Evolutionary conservation across 2,888 invertebrate genomes (phyloP).

Genomic region (Apamea sordens): DNA sequence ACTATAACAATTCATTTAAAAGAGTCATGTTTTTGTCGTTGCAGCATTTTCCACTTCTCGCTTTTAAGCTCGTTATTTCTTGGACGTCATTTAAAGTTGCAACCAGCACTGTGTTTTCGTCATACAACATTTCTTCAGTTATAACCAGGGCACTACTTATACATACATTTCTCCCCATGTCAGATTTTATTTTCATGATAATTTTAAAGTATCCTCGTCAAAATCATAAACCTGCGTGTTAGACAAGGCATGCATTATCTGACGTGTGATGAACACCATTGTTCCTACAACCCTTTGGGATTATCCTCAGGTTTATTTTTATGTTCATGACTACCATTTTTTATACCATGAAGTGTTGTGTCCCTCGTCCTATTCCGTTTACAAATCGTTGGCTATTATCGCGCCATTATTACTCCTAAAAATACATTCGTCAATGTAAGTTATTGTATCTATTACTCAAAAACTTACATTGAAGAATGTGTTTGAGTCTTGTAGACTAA

Average conservation of each 20-base stretch:
- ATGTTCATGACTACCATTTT: constrained; percentile 7
- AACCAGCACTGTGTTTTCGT: neutral
- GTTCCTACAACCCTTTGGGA: constrained; percentile 32
- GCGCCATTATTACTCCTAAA: no score
- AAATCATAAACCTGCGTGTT: constrained; percentile 25
- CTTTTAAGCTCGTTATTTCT: neutral
- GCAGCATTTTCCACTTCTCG: neutral
- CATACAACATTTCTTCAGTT: no score
- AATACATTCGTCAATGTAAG: neutral
- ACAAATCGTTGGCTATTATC: neutral
- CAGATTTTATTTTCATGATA: neutral
- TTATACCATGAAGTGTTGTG: constrained; percentile 12
- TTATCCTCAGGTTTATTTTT: constrained; percentile 21
- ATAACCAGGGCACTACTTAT: neutral
- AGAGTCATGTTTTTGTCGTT: neutral
- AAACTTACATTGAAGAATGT: neutral
- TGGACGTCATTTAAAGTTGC: neutral
- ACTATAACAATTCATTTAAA: no score
- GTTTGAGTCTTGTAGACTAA: neutral
- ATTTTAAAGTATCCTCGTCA: constrained; percentile 32
- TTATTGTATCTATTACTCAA: neutral
- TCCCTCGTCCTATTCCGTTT: neutral
- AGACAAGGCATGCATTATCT: constrained; percentile 16
- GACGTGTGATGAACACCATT: constrained; percentile 41
- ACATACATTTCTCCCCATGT: neutral